A percentile compares a stretch with the other conserved stretches of the same genome.
Evolutionary conservation across 2,797 vertebrate species (phyloP).

Genomic region (Passerculus sandwichensis): DNA sequence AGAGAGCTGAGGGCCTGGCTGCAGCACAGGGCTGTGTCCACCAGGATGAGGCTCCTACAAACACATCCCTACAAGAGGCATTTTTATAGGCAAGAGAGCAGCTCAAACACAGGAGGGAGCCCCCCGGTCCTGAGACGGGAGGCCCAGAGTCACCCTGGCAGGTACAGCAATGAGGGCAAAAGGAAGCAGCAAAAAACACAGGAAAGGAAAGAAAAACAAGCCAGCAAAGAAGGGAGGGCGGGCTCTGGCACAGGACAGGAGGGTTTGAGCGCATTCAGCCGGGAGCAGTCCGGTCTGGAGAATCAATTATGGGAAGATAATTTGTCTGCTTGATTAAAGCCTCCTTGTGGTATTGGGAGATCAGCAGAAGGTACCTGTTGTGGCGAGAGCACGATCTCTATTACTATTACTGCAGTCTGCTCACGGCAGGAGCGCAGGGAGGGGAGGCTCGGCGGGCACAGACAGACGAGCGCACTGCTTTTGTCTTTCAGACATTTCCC

Average conservation of each 20-base stretch:
- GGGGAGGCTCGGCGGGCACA: neutral
- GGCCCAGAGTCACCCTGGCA: conserved; percentile 48
- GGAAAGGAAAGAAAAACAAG: conserved; percentile 53
- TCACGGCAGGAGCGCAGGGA: neutral
- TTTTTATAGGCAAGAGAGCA: conserved; percentile 32
- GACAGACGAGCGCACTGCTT: neutral
- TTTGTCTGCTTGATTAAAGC: conserved; percentile 43
- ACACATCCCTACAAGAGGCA: neutral
- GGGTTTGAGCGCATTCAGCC: neutral
- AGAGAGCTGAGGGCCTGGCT: conserved; percentile 32
- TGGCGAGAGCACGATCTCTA: neutral
- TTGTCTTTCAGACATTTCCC: neutral
- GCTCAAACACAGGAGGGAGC: conserved; percentile 6
- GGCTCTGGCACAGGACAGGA: conserved; percentile 27
- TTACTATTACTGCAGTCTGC: neutral
- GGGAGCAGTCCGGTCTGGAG: conserved; percentile 44
- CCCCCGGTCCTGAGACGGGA: neutral
- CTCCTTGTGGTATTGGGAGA: conserved; percentile 23
- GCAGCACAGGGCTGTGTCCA: neutral
- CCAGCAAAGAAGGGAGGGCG: conserved; percentile 12
- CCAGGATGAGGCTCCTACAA: conserved; percentile 15
- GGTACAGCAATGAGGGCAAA: conserved; percentile 65
- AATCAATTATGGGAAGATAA: conserved; percentile 57
- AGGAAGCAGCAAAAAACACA: conserved; percentile 50
- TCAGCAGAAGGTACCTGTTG: conserved; percentile 21